Conservation (phyloP, 64 coral and sea anemone genomes). For the Dendrophyllia cribrosa region DNA sequence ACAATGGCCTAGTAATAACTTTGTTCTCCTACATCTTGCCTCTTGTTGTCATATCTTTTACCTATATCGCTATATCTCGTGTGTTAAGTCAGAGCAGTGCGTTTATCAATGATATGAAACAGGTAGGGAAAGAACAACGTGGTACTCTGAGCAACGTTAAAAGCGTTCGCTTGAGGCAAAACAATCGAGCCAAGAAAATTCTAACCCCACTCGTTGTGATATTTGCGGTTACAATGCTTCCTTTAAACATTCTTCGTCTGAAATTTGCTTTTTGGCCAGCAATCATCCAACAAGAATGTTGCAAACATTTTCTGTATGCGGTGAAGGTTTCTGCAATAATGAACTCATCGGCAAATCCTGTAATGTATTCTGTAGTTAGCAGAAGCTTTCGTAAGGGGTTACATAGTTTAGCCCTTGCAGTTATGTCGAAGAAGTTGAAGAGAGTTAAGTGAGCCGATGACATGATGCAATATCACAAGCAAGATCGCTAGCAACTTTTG, state of each 20-base stretch:
- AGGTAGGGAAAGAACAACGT: neutral
- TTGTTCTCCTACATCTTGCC: conserved; percentile 46
- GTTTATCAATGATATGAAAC: conserved; percentile 25
- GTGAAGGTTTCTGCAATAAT: conserved; percentile 23
- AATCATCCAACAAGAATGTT: conserved; percentile 1
- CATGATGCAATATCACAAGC: no score
- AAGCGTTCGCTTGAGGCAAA: conserved; percentile 35
- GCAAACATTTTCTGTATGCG: neutral
- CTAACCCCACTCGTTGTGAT: conserved; percentile 51
- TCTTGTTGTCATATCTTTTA: conserved; percentile 36
- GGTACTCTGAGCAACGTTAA: conserved; percentile 27
- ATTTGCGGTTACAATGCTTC: conserved; percentile 59
- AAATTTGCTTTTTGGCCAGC: conserved; percentile 10
- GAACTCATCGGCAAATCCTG: conserved; percentile 48
- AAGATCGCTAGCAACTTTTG: no score
- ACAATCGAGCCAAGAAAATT: conserved; percentile 62
- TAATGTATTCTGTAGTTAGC: conserved; percentile 49
- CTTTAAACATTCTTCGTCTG: conserved; percentile 45
- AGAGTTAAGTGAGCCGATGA: no score
- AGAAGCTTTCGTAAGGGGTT: conserved; percentile 41
- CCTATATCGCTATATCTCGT: conserved; percentile 55
- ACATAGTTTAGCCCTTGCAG: neutral
- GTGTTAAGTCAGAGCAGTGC: conserved; percentile 10
- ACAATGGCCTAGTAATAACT: conserved; percentile 1
- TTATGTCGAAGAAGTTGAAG: no score